These are phyloP conservation scores for Nylanderia fulva DNA, from an alignment of 1,140 invertebrate genomes.

Conservation along the genomic window DNA sequence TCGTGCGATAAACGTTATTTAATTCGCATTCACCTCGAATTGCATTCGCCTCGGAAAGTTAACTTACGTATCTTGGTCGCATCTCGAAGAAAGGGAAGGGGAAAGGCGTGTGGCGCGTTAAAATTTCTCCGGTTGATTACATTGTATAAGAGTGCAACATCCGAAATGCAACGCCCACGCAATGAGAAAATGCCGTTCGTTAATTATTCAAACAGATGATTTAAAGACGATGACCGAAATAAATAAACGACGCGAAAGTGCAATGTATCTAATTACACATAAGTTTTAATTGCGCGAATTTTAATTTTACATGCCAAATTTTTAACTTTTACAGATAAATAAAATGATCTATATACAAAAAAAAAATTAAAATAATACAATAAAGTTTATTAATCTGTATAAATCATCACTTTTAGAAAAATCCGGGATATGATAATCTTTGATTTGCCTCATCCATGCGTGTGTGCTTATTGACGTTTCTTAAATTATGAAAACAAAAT, in stretches of 20 bases:
- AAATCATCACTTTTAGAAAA: background rate
- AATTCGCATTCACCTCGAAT: constrained; percentile 5
- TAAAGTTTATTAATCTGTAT: background rate
- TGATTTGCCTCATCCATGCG: background rate
- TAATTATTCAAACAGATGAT: constrained; percentile 74
- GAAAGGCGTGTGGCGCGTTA: constrained; percentile 31
- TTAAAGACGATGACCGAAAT: constrained; percentile 71
- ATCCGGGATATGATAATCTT: background rate
- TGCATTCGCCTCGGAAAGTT: background rate
- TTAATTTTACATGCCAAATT: background rate
- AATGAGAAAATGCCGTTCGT: constrained; percentile 51
- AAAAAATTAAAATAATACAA: background rate
- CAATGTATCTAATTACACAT: constrained; percentile 43
- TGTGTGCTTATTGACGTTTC: background rate
- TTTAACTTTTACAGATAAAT: background rate
- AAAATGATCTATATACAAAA: background rate
- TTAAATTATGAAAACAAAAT: background rate
- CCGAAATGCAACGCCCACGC: constrained; percentile 61
- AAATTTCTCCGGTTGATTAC: constrained; percentile 42
- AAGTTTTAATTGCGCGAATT: constrained; percentile 20
- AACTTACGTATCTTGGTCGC: constrained; percentile 17
- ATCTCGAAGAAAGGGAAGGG: background rate
- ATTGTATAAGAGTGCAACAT: constrained; percentile 32
- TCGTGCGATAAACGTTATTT: constrained; percentile 3
- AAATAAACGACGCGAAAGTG: constrained; percentile 71